Percentiles rank a stretch among this genome's conserved stretches.
Conservation (phyloP, 1,140 invertebrate species). For the Venturia canescens region DNA sequence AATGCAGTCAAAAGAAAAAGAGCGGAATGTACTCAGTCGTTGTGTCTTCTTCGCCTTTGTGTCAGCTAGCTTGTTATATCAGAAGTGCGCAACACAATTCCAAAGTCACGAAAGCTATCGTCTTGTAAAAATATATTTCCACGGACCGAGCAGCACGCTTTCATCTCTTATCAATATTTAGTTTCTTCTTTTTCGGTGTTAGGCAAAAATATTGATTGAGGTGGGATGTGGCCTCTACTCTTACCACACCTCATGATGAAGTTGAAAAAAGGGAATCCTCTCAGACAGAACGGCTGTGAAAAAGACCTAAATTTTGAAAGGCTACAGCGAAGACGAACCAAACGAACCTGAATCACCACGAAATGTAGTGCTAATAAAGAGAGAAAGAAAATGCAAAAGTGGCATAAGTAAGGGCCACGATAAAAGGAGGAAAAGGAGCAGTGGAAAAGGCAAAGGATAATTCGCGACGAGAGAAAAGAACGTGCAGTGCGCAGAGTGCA, state of each 20-base stretch:
- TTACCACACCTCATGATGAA: background rate
- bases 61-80: too few species aligned
- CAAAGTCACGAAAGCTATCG: too few species aligned
- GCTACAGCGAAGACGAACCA: background rate
- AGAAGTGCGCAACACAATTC: too few species aligned
- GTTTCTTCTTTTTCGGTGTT: too few species aligned
- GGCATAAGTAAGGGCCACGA: background rate
- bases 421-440: background rate
- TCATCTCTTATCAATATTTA: too few species aligned
- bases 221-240: too few species aligned
- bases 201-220: too few species aligned
- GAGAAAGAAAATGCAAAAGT: background rate
- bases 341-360: background rate
- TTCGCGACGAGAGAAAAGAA: slow-evolving; percentile 26
- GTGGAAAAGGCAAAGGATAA: slow-evolving; percentile 1
- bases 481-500: background rate
- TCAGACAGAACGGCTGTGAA: background rate
- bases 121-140: too few species aligned
- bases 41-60: too few species aligned
- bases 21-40: too few species aligned
- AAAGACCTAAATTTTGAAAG: background rate
- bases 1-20: too few species aligned
- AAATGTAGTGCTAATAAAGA: background rate
- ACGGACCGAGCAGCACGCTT: too few species aligned
- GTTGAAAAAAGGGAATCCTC: background rate